Evolutionary conservation across 2,888 invertebrate species (phyloP).

Genomic region (Drosophila conformis): DNA sequence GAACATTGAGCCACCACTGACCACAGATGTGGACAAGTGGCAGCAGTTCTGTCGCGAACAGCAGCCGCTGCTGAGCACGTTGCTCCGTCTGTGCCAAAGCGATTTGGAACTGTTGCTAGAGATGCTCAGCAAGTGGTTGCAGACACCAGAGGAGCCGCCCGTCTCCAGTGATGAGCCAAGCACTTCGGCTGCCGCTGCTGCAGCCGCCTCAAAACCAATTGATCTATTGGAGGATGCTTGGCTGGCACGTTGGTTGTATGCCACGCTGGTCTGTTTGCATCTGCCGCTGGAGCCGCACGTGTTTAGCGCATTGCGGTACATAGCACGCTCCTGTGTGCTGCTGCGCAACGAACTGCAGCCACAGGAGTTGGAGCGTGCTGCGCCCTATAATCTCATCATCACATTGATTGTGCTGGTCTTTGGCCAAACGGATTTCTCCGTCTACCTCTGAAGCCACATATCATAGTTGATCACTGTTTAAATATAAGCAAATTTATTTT

Average conservation of each 20-base stretch:
- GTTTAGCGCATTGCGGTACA: constrained; percentile 81
- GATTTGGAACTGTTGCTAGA: constrained; percentile 81
- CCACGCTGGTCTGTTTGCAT: constrained; percentile 81
- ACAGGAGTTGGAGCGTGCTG: constrained; percentile 71
- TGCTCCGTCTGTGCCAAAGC: constrained; percentile 82
- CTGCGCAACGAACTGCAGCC: constrained; percentile 74
- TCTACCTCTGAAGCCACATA: constrained; percentile 71
- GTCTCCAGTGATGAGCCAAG: constrained; percentile 26
- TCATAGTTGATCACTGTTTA: constrained; percentile 5
- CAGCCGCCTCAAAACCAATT: constrained; percentile 16
- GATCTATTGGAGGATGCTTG: constrained; percentile 76
- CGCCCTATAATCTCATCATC: constrained; percentile 83
- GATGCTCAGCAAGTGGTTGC: constrained; percentile 80
- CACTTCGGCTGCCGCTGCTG: constrained; percentile 20
- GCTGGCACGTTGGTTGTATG: constrained; percentile 84
- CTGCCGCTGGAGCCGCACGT: constrained; percentile 83
- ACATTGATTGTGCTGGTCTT: constrained; percentile 83
- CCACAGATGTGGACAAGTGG: constrained; percentile 74
- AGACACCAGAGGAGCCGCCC: constrained; percentile 5
- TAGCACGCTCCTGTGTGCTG: constrained; percentile 81
- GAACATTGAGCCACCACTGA: constrained; percentile 63
- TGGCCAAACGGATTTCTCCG: constrained; percentile 82
- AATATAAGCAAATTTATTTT: constrained; percentile 36
- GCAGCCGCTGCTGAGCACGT: constrained; percentile 77
- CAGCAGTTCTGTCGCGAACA: constrained; percentile 76